These are phyloP conservation scores for Pipistrellus kuhlii DNA, from an alignment of 2,797 vertebrate species.

Conservation along the genomic window DNA sequence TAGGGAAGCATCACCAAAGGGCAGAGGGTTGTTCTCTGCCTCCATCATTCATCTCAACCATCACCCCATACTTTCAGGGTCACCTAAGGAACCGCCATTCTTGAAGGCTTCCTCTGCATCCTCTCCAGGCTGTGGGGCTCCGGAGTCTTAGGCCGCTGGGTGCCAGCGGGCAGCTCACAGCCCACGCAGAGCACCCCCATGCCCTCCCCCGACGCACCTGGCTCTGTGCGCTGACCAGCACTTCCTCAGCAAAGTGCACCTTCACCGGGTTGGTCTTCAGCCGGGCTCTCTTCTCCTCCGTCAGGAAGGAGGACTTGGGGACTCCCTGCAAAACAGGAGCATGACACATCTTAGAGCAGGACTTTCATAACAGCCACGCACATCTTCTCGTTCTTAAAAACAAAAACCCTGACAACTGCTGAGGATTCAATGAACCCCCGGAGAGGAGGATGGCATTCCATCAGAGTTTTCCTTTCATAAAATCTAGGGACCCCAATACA, in stretches of 20 bases:
- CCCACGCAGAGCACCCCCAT: background rate
- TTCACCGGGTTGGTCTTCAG: slow-evolving; percentile 96
- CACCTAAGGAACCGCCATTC: background rate
- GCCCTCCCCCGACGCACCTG: slow-evolving; percentile 89
- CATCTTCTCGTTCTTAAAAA: slow-evolving; percentile 45
- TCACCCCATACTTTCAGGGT: background rate
- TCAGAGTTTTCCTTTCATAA: slow-evolving; percentile 36
- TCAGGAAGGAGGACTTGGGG: slow-evolving; percentile 98
- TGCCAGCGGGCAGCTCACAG: background rate
- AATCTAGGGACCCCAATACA: background rate
- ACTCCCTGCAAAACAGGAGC: slow-evolving; percentile 88
- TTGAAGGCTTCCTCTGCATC: background rate
- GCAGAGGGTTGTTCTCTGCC: background rate
- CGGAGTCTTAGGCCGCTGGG: background rate
- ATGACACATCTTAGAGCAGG: background rate
- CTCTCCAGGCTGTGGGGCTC: background rate
- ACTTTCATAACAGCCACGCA: background rate
- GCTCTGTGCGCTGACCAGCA: slow-evolving; percentile 94
- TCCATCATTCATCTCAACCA: background rate
- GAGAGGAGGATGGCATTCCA: background rate
- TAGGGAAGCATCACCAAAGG: background rate
- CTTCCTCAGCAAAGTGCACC: slow-evolving; percentile 97
- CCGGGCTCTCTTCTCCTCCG: slow-evolving; percentile 96
- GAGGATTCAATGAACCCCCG: background rate
- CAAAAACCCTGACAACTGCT: slow-evolving; percentile 7